These are phyloP conservation scores for Tridacna crocea DNA, from an alignment of 2,888 invertebrate genomes.

Conservation along the genomic window DNA sequence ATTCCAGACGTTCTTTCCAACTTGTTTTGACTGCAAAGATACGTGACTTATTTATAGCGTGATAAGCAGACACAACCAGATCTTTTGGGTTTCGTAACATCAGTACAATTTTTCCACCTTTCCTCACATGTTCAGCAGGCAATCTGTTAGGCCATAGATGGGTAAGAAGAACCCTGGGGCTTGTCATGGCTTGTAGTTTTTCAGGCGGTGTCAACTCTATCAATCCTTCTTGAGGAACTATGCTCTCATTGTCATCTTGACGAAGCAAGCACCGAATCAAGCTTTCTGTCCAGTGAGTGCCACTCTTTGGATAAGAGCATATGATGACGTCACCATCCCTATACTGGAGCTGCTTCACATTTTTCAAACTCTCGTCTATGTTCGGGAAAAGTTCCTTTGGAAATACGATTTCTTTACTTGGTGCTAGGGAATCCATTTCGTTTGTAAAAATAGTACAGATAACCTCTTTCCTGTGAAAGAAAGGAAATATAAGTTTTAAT, in stretches of 20 bases:
- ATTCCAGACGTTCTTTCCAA: neutral
- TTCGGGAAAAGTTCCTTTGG: neutral
- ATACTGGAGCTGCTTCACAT: neutral
- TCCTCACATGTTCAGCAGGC: neutral
- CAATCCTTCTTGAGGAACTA: neutral
- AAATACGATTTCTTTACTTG: neutral
- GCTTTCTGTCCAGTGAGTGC: neutral
- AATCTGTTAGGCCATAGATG: neutral
- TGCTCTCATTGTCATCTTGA: neutral
- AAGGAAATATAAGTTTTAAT: too few relatives aligned
- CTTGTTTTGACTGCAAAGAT: neutral
- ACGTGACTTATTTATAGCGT: neutral
- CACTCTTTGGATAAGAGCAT: neutral
- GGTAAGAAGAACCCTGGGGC: neutral
- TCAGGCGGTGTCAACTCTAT: neutral
- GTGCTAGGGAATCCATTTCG: too few relatives aligned
- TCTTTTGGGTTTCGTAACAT: neutral
- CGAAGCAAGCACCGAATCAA: constrained; percentile 4
- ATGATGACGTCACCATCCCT: constrained; percentile 4
- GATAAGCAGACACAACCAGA: neutral
- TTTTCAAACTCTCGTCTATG: neutral
- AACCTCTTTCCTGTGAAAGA: too few relatives aligned
- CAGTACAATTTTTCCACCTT: neutral
- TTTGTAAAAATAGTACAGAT: too few relatives aligned
- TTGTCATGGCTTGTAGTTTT: neutral